Percentiles rank a stretch among this genome's conserved stretches.
These are phyloP conservation scores for Lasioglossum oenotherae DNA, from an alignment of 2,888 invertebrate species.

Conservation along the genomic window DNA sequence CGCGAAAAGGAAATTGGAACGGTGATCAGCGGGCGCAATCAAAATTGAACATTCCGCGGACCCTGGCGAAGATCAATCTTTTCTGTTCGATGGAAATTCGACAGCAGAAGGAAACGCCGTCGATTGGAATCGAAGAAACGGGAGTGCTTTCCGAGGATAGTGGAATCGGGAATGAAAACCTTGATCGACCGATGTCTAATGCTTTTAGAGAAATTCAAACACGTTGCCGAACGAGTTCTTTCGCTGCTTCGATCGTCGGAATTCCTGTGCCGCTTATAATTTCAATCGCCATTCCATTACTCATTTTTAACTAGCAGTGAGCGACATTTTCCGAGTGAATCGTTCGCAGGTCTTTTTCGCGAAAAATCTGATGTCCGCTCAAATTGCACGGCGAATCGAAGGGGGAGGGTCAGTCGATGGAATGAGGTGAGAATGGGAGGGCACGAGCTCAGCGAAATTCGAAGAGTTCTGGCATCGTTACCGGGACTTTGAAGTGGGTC, in stretches of 20 bases:
- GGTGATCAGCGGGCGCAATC: background rate
- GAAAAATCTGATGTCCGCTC: background rate
- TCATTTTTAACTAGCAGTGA: no score
- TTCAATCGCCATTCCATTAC: no score
- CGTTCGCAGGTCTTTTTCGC: background rate
- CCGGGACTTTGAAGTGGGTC: constrained; percentile 49
- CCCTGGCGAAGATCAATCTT: background rate
- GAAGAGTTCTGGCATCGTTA: constrained; percentile 27
- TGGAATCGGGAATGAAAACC: background rate
- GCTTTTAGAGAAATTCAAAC: background rate
- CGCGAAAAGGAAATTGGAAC: background rate
- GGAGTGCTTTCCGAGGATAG: background rate
- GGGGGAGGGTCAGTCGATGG: background rate
- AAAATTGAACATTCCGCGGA: background rate
- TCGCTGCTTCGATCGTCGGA: background rate
- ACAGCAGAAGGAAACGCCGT: no score
- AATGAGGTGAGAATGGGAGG: constrained; percentile 6
- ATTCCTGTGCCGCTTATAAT: background rate
- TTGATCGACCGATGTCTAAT: background rate
- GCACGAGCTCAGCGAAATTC: constrained; percentile 13
- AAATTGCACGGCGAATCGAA: background rate
- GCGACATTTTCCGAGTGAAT: background rate
- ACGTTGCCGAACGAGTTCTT: background rate
- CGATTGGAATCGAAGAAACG: background rate
- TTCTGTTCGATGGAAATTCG: background rate